Conservation (phyloP, 2,797 vertebrate species). For the Dipus sagitta region DNA sequence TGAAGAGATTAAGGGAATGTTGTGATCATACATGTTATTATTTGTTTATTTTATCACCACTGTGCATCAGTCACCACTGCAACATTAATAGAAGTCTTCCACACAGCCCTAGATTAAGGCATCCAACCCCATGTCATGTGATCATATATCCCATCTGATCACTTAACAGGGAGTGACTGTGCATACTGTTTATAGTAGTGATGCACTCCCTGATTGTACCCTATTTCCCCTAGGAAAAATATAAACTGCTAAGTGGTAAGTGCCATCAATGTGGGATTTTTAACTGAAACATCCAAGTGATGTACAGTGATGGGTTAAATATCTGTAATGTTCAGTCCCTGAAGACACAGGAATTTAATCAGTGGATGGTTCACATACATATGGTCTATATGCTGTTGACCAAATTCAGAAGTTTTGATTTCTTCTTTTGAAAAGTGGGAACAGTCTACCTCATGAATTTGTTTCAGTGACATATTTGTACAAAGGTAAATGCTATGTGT, state of each 20-base stretch:
- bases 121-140: conserved; percentile 42
- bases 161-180: conserved; percentile 59
- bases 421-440: not conserved
- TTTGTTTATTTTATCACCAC: conserved; percentile 40
- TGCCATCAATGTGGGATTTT: conserved; percentile 53
- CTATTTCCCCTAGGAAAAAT: conserved; percentile 45
- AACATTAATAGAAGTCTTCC: not conserved
- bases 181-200: not conserved
- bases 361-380: not conserved
- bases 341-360: not conserved
- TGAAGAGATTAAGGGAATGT: not conserved
- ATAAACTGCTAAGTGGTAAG: conserved; percentile 37
- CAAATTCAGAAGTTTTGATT: not conserved
- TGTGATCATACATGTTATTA: not conserved
- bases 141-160: conserved; percentile 52
- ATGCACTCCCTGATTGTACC: not conserved
- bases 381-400: not conserved
- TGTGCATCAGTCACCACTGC: not conserved
- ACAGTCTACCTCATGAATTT: not conserved
- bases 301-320: not conserved
- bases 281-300: conserved; percentile 16
- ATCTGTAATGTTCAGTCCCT: not conserved
- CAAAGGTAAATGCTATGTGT: not conserved
- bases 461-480: not conserved
- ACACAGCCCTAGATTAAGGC: conserved; percentile 12